phyloP scores from a whole-genome alignment of 2,888 invertebrate species.

The Micoletzkya japonica region DNA sequence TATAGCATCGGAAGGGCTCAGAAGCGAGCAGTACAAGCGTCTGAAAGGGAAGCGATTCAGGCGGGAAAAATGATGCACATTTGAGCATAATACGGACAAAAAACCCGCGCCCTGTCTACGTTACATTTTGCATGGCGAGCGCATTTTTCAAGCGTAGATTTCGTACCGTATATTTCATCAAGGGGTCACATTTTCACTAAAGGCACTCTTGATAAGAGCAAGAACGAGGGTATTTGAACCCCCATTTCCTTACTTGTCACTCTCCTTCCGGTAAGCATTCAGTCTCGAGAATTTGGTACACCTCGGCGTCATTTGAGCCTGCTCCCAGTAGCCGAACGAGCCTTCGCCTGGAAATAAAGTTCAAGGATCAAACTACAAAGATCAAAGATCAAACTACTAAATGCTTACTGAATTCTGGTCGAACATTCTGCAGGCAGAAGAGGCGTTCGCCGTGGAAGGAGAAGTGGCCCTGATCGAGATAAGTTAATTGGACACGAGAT shows the following conservation, averaged over 20 bases:
- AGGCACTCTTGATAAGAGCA: too few species aligned
- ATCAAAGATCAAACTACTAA: conserved; percentile 3
- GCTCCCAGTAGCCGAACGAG: conserved; percentile 14
- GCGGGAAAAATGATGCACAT: background rate
- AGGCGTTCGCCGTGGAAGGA: conserved; percentile 7
- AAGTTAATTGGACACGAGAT: background rate
- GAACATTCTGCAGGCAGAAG: background rate
- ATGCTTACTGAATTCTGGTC: background rate
- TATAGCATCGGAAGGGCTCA: background rate
- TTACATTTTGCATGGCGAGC: too few species aligned
- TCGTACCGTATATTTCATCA: too few species aligned
- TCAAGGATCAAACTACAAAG: background rate
- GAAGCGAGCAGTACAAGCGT: conserved; percentile 9
- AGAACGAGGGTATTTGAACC: too few species aligned
- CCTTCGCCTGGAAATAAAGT: background rate
- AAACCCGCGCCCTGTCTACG: background rate
- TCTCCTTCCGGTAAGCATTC: conserved; percentile 7
- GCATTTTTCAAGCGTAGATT: too few species aligned
- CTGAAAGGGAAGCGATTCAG: background rate
- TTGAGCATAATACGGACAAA: background rate
- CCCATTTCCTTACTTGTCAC: too few species aligned
- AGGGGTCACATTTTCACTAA: too few species aligned
- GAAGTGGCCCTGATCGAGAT: conserved; percentile 1
- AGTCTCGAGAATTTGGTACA: background rate
- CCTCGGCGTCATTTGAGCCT: background rate